Conservation (phyloP, 2,113 vertebrate species). For the Sinocyclocheilus anophthalmus region DNA sequence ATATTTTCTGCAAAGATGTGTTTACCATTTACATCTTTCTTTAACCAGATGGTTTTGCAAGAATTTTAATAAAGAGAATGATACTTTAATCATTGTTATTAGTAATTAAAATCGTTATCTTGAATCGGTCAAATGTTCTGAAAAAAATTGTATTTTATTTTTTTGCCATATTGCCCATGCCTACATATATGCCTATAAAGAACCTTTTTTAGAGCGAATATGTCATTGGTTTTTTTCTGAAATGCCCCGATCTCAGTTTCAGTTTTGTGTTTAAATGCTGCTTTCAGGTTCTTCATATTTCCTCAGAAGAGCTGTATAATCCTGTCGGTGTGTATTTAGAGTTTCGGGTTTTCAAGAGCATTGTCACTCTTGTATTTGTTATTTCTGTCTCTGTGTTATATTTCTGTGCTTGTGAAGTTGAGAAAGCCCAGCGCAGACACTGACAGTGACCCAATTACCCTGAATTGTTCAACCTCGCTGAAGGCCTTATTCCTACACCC, state of each 20-base stretch:
- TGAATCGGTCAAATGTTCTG: too few species aligned
- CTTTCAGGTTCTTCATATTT: not conserved
- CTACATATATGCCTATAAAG: not conserved
- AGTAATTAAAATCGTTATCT: too few species aligned
- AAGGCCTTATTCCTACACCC: conserved; percentile 1
- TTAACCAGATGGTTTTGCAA: too few species aligned
- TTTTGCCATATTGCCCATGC: too few species aligned
- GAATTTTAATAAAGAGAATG: too few species aligned
- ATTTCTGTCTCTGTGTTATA: not conserved
- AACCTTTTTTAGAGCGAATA: not conserved
- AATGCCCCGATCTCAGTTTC: not conserved
- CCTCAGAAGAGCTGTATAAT: not conserved
- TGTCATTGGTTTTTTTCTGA: not conserved
- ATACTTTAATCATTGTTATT: too few species aligned
- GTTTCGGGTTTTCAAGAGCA: not conserved
- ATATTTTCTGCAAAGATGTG: too few species aligned
- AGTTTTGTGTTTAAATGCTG: not conserved
- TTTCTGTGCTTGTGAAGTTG: not conserved
- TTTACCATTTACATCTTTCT: too few species aligned
- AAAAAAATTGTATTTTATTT: too few species aligned
- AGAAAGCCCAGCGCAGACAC: not conserved
- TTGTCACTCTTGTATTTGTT: not conserved
- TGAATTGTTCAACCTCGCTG: not conserved
- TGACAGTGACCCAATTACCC: conserved; percentile 42
- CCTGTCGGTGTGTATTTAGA: not conserved